These are phyloP conservation scores for Cryptocheilus praepositus DNA, from an alignment of 2,888 invertebrate genomes.

Conservation along the genomic window DNA sequence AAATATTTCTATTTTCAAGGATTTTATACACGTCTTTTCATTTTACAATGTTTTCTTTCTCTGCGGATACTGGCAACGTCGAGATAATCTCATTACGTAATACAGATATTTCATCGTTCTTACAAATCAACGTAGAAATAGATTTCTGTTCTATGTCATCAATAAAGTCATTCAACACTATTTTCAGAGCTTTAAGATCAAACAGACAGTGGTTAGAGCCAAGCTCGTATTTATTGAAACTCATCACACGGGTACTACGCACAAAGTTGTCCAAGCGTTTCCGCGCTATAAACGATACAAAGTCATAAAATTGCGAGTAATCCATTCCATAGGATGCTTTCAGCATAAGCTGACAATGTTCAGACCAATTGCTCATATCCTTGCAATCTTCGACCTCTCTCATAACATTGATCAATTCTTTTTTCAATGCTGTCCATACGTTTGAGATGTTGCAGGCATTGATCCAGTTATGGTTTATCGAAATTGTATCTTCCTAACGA, in stretches of 20 bases:
- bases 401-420: conserved; percentile 82
- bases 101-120: conserved; percentile 44
- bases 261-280: conserved; percentile 77
- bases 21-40: too few relatives aligned
- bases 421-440: conserved; percentile 83
- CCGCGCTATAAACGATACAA: conserved; percentile 80
- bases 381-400: conserved; percentile 87
- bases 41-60: too few relatives aligned
- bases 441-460: conserved; percentile 90
- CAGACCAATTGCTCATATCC: conserved; percentile 83
- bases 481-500: conserved; percentile 89
- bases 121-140: conserved; percentile 55
- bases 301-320: conserved; percentile 81
- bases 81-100: conserved; percentile 34
- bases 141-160: conserved; percentile 64
- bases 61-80: too few relatives aligned
- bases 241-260: conserved; percentile 59
- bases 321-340: conserved; percentile 87
- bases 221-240: conserved; percentile 73
- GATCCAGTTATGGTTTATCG: conserved; percentile 98
- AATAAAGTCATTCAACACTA: conserved; percentile 74
- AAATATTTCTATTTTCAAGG: too few relatives aligned
- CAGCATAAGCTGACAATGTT: conserved; percentile 89
- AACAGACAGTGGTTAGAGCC: conserved; percentile 76
- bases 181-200: conserved; percentile 74